These are phyloP conservation scores for Synanthedon andrenaeformis DNA, from an alignment of 2,888 invertebrate species.

Conservation along the genomic window DNA sequence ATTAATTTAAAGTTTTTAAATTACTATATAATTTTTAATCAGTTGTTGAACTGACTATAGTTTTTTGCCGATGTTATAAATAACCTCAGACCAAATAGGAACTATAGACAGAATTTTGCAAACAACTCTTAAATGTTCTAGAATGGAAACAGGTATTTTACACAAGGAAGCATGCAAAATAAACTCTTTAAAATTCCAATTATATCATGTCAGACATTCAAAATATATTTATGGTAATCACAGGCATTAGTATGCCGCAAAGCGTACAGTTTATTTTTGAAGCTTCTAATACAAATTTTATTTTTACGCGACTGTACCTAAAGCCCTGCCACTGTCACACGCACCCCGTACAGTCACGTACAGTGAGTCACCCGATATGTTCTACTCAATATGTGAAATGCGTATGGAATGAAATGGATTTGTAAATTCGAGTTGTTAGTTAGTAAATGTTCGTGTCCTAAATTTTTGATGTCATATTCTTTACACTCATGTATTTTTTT, in stretches of 20 bases:
- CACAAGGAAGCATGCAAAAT: too few species aligned
- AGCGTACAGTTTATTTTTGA: conserved; percentile 26
- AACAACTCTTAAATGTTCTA: too few species aligned
- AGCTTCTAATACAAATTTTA: conserved; percentile 29
- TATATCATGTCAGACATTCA: neutral
- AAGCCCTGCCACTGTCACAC: conserved; percentile 38
- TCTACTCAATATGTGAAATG: conserved; percentile 8
- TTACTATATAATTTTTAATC: too few species aligned
- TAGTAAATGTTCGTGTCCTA: conserved; percentile 1
- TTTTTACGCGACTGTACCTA: conserved; percentile 40
- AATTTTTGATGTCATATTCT: conserved; percentile 2
- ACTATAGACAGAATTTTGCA: too few species aligned
- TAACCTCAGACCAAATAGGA: too few species aligned
- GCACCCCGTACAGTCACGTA: conserved; percentile 50
- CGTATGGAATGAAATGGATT: conserved; percentile 3
- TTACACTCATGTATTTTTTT: too few species aligned
- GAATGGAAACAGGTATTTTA: too few species aligned
- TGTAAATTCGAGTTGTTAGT: conserved; percentile 5
- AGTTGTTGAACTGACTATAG: too few species aligned
- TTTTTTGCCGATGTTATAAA: too few species aligned
- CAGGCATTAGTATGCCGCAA: conserved; percentile 33
- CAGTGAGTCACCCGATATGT: conserved; percentile 25
- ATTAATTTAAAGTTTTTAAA: neutral
- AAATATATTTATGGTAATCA: neutral
- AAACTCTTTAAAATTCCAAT: neutral